A percentile compares a stretch with the other conserved stretches of the same genome.
phyloP scores from a whole-genome alignment of 1,140 invertebrate genomes.

The Prorops nasuta region DNA sequence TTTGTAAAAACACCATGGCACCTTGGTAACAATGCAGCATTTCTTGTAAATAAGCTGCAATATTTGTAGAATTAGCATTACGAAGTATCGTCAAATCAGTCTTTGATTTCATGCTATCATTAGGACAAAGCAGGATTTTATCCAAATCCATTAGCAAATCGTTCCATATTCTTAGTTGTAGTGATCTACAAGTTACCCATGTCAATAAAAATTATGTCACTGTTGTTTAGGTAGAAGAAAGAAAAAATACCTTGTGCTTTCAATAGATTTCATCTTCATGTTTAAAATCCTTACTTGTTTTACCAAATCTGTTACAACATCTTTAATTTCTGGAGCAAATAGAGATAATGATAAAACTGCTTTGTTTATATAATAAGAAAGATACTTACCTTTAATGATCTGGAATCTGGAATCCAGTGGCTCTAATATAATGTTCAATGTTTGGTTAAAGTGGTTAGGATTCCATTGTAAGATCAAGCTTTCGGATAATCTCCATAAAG shows the following conservation, averaged over 20 bases:
- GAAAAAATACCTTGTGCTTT: slow-evolving; percentile 30
- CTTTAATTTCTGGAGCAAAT: too few relatives aligned
- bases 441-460: slow-evolving; percentile 35
- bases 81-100: slow-evolving; percentile 56
- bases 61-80: slow-evolving; percentile 25
- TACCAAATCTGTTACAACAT: slow-evolving; percentile 18
- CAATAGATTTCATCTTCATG: slow-evolving; percentile 21
- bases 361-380: too few relatives aligned
- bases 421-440: slow-evolving; percentile 22
- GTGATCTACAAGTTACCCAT: slow-evolving; percentile 30
- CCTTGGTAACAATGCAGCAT: slow-evolving; percentile 35
- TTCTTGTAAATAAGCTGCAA: slow-evolving; percentile 28
- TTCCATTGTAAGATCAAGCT: slow-evolving; percentile 45
- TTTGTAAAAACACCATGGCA: slow-evolving; percentile 28
- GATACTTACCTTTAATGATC: slow-evolving; percentile 35
- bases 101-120: slow-evolving; percentile 51
- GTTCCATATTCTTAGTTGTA: slow-evolving; percentile 43
- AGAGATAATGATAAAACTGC: too few relatives aligned
- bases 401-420: slow-evolving; percentile 20
- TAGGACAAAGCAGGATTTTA: slow-evolving; percentile 36
- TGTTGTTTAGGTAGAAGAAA: too few relatives aligned
- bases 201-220: too few relatives aligned
- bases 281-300: slow-evolving; percentile 22
- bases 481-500: slow-evolving; percentile 47
- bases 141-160: slow-evolving; percentile 45